Evolutionary conservation across 2,113 vertebrate genomes (phyloP).

Genomic region (Elgaria multicarinata): DNA sequence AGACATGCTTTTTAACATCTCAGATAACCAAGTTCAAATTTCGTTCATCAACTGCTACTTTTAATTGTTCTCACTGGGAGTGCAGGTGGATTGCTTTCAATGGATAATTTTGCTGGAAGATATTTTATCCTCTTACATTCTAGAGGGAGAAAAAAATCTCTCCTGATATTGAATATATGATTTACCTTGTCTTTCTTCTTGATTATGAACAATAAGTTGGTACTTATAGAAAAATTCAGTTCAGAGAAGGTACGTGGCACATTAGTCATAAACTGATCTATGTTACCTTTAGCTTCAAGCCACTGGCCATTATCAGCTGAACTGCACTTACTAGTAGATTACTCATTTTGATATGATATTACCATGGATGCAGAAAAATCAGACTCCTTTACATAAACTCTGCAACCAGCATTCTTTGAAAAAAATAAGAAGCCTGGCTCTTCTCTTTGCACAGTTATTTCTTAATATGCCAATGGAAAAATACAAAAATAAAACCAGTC

Average conservation of each 20-base stretch:
- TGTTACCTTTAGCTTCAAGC: background rate
- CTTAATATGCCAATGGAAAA: background rate
- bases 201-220: background rate
- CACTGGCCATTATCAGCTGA: slow-evolving; percentile 7
- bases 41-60: slow-evolving; percentile 11
- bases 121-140: background rate
- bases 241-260: background rate
- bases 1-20: slow-evolving; percentile 1
- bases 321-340: background rate
- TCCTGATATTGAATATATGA: background rate
- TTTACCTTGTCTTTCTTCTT: background rate
- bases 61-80: slow-evolving; percentile 25
- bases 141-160: background rate
- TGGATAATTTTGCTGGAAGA: background rate
- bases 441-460: background rate
- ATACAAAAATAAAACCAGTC: background rate
- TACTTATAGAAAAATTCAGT: background rate
- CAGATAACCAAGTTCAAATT: slow-evolving; percentile 25
- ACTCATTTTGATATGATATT: background rate
- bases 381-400: background rate
- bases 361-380: background rate
- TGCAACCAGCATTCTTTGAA: background rate
- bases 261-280: background rate
- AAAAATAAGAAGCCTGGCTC: background rate
- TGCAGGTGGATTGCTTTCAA: background rate